Base-by-base conservation (phyloP, 1,140 invertebrate genomes). In the Drosophila repletoides region DNA sequence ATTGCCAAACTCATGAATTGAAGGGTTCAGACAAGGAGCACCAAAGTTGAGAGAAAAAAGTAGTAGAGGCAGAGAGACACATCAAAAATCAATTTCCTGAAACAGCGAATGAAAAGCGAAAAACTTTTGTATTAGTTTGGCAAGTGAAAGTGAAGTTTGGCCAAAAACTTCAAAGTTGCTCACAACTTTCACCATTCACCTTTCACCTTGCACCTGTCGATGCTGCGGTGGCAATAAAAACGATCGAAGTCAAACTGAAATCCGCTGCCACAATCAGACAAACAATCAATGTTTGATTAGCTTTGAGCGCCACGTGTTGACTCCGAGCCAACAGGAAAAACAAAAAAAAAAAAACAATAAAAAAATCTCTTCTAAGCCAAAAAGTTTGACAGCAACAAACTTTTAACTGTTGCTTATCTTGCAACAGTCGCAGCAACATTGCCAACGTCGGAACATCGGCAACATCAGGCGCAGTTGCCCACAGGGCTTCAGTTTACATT, bases 271-370 rank as follows among this genome's bases (percentile, higher is more conserved):
- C 71, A 81, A 81, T 81, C 76, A 72, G 76, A 68, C 74, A 79
- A 83, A 83, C 79, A 84, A 83, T 83, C 79, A 83, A 83, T 83
- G 79, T 83, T 83, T 86, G 79, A 83, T 83, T 83, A 83, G 80
- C 70, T 74, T 66, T 60, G 56, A 56, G 29, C 61, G 66, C 80
- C 80, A 86, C 80, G 77, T 83, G 80, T 79, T 83, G 70, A 79
- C 79, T 66, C 69, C 48, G 64, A 65, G 46, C 61, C 51, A 34
- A 45, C 26, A 56, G 31, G 22, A 19, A 5, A 6, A 14, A 6
- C 7, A 36, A 19, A 34, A 10, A 21, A 38, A 21, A 36, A 6
- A 31, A 31, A 63, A 31, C 61, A 51, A 19, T 38, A 45, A 41
- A 55, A 67, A 69, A 77, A 45, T 56, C 49, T 65, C 53, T 55